phyloP scores from a whole-genome alignment of 2,113 vertebrate genomes.

The Murina feae region DNA sequence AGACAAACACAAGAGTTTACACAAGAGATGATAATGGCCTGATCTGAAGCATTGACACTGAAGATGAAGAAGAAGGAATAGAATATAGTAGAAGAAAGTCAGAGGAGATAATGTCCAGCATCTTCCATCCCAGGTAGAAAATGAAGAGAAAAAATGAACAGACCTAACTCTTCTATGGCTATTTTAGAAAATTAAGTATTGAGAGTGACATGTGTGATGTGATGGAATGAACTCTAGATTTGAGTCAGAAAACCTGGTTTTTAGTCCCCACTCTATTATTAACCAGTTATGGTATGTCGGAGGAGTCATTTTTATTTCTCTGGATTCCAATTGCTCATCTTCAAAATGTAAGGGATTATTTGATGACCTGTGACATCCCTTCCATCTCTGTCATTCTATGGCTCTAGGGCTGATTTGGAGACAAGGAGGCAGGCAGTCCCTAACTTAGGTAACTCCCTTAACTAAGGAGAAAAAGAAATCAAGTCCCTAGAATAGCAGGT shows the following conservation, averaged over 20 bases:
- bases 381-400: not conserved
- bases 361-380: not conserved
- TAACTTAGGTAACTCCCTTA: not conserved
- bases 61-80: not conserved
- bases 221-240: not conserved
- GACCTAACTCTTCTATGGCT: not conserved
- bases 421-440: not conserved
- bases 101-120: not conserved
- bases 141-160: not conserved
- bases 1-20: not conserved
- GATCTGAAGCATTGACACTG: not conserved
- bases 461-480: not conserved
- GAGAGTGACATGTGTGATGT: not conserved
- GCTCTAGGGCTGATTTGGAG: not conserved
- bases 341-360: not conserved
- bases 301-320: not conserved
- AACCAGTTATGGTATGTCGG: not conserved
- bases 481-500: not conserved
- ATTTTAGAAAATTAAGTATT: not conserved
- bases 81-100: not conserved
- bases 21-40: not conserved
- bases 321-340: not conserved
- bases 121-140: not conserved
- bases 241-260: not conserved
- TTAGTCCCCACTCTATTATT: not conserved